Percentiles rank a stretch among this genome's conserved stretches.
Conservation (phyloP, 2,888 invertebrate genomes). For the Silvanus unidentatus region DNA sequence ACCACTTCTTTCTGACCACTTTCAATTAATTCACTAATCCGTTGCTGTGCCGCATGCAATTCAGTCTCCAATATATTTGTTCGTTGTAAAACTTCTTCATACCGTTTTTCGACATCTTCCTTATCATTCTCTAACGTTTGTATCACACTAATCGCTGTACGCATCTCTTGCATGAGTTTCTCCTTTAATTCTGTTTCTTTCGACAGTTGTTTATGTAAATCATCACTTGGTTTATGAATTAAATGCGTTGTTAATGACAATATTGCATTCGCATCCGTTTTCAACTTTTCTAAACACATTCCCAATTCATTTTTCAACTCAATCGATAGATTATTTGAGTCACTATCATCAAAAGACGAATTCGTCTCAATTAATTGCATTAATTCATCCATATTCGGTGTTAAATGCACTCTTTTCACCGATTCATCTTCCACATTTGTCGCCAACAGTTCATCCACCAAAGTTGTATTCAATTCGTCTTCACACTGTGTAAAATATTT, state of each 20-base stretch:
- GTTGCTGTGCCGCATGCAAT: conserved; percentile 43
- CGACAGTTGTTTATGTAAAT: conserved; percentile 32
- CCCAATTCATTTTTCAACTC: conserved; percentile 63
- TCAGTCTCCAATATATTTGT: conserved; percentile 53
- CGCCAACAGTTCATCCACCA: conserved; percentile 57
- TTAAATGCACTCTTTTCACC: conserved; percentile 58
- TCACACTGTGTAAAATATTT: conserved; percentile 72
- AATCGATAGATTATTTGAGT: conserved; percentile 42
- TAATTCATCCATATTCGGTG: conserved; percentile 60
- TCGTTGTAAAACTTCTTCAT: conserved; percentile 56
- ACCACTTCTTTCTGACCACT: conserved; percentile 50
- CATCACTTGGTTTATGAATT: conserved; percentile 11
- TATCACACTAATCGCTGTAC: conserved; percentile 52
- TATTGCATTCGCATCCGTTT: conserved; percentile 64
- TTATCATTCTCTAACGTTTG: conserved; percentile 45
- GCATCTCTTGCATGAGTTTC: conserved; percentile 51
- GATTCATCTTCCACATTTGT: conserved; percentile 22
- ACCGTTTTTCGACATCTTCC: conserved; percentile 52
- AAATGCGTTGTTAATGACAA: conserved; percentile 51
- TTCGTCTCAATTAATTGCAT: conserved; percentile 58
- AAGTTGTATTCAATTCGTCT: conserved; percentile 70
- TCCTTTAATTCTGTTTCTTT: conserved; percentile 36
- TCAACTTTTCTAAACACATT: conserved; percentile 60
- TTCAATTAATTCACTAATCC: conserved; percentile 46
- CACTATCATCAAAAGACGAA: conserved; percentile 53